Percentiles rank a stretch among this genome's conserved stretches.
phyloP scores from a whole-genome alignment of 53 echinoderm and acorn worm genomes.

The Hippasteria phrygiana region DNA sequence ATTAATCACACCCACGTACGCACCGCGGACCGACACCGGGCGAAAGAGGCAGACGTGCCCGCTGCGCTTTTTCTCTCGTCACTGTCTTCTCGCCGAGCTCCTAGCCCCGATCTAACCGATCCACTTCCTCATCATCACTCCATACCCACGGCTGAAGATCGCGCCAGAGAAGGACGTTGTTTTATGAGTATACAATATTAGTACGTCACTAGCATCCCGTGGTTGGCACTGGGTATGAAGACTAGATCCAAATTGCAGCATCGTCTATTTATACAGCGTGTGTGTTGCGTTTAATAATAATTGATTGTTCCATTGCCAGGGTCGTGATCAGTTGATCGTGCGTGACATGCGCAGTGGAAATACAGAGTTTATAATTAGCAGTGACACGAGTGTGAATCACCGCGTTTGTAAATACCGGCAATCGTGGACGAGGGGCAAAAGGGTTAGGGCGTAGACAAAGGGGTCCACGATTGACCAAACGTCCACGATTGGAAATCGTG shows the following conservation, averaged over 20 bases:
- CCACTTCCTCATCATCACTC: not conserved
- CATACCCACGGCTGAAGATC: conserved; percentile 4
- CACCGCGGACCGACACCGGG: not conserved
- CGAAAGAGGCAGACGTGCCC: too few species aligned
- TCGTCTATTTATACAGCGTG: not conserved
- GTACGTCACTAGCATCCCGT: not conserved
- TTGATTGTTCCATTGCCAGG: conserved; percentile 9
- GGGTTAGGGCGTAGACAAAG: too few species aligned
- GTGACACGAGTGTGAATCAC: not conserved
- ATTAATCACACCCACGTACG: conserved; percentile 34
- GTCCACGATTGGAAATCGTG: too few species aligned
- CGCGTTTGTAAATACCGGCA: too few species aligned
- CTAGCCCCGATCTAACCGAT: not conserved
- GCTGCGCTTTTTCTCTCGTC: not conserved
- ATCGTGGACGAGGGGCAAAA: too few species aligned
- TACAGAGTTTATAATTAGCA: not conserved
- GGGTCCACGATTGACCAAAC: too few species aligned
- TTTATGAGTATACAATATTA: too few species aligned
- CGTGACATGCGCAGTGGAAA: not conserved
- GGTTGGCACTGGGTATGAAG: not conserved
- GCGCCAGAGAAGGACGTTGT: not conserved
- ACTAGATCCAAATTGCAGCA: not conserved
- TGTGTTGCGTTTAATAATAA: not conserved
- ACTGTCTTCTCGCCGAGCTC: not conserved
- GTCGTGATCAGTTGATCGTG: too few species aligned